Evolutionary conservation across 2,113 vertebrate species (phyloP), one percentile per base, ranked within the genome.

Genomic region (Naja naja): DNA sequence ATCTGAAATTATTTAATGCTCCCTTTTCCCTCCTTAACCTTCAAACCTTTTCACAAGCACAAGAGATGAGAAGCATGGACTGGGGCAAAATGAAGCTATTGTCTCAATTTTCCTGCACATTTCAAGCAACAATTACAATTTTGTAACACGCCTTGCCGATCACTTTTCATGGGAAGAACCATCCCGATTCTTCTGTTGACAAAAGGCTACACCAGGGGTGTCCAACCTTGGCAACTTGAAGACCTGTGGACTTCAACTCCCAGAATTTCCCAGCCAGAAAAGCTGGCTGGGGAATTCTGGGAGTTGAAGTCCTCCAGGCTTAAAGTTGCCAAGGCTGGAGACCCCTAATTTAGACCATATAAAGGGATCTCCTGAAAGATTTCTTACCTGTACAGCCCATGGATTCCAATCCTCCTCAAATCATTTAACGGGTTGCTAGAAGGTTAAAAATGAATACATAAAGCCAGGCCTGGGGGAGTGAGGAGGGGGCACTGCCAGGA

Each of bases 91-190:
- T 14, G 85, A 95, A 20, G 16, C 10, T 10, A 55, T 54, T 27
- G 91, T 87, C 94, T 93, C 53, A 92, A 88, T 64, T 89, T 95
- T 91, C 92, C 95, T 95, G 95, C 60, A 93, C 94, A 94, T 95
- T 25, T 92, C 91, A 94, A 94, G 93, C 58, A 91, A 94, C 93
- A 95, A 85, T 5, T 93, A 45, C 93, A 93, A 2, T 87, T 85
- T 22, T 22, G 18, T 39, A 81, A 43, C 18, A 81, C 49, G 45
- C 47, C 30, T 45, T 49, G 16, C 34, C 18, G 92, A 1, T 4
- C 34, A 60, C 39, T 91, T 94, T 92, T 88, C 23, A 53, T 43
- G 92, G 89, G 93, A 85, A 87, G 56, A 0, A 34, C 69, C 30
- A 18, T 92, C 89, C 92, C 45, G n/a, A 14, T 30, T 58, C 47